Evolutionary conservation across 2,797 vertebrate genomes (phyloP).

Genomic region (Numenius phaeopus): DNA sequence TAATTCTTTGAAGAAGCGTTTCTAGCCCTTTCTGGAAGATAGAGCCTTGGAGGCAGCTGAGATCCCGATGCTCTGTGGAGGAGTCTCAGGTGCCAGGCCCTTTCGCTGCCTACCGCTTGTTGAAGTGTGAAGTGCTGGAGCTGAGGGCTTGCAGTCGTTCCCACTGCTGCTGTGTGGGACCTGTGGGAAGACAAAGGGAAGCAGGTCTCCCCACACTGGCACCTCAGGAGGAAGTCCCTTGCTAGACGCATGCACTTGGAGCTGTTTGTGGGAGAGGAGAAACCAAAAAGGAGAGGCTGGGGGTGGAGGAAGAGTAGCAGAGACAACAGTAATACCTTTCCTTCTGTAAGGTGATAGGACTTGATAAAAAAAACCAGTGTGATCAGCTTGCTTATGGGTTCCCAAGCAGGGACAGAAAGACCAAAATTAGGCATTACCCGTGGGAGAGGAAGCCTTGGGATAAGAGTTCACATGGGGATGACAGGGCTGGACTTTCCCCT

Average conservation of each 20-base stretch:
- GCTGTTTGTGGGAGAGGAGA: not conserved
- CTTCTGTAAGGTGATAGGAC: not conserved
- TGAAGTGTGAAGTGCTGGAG: not conserved
- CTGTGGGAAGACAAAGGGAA: not conserved
- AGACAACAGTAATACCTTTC: not conserved
- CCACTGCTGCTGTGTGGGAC: not conserved
- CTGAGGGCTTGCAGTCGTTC: not conserved
- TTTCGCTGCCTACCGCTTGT: not conserved
- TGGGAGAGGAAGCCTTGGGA: not conserved
- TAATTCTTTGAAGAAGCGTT: not conserved
- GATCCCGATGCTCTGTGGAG: fast-evolving
- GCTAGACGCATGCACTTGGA: not conserved
- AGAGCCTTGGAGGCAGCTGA: not conserved
- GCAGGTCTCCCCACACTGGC: fast-evolving
- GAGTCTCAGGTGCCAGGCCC: not conserved
- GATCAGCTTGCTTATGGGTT: not conserved
- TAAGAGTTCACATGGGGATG: not conserved
- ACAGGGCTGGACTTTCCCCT: not conserved
- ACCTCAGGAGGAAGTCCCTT: not conserved
- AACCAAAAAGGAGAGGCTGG: not conserved
- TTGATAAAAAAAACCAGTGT: not conserved
- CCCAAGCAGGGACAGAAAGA: not conserved
- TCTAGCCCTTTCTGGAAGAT: not conserved
- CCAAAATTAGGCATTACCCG: not conserved
- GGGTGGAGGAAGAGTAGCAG: not conserved